Base-by-base conservation (phyloP, 1,140 invertebrate genomes). In the Pristionchus pacificus region DNA sequence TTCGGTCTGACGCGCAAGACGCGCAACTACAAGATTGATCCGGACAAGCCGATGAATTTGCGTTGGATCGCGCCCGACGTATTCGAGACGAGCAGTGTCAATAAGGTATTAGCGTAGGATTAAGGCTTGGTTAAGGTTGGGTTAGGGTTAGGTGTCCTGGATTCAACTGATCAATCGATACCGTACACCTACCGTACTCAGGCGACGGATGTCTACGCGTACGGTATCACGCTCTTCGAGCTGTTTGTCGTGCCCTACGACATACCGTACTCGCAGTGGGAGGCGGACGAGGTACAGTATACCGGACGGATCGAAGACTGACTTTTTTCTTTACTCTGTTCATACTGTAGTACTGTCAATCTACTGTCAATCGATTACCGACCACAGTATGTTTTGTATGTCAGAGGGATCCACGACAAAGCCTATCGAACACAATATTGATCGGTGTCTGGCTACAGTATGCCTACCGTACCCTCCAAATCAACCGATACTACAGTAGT, bases 1-100 rank as follows among this genome's bases (percentile, higher is more conserved):
- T 98, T 98, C 85, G 95, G 95, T 2, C 87, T 98, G 28, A 93
- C 95, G 0, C 88, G 95, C 77, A 32, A 58, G 31, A 49, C 68
- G 13, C 76, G 30, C 1, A 75, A 65, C 19, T 78, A 76, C 49
- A 76, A 72, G 55, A 61, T 76, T n/a, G 74, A 76, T 38, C 66
- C 65, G 15, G 73, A 78, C 32, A 76, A 76, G 38, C 74, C 74
- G 25, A 61, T 78, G 49, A 78, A 78, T 74, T 58, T 76, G 14
- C 75, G 74, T 25, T 76, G 76, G 76, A 60, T 76, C 10, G 74
- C 74, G 28, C 74, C 74, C 25, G 76, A 76, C 55, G 76, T 76
- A 25, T 75, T 76, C 59, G 65, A 74, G 32, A 70, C 71, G 3
- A 38, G 38, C 33, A 66, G 60, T 0, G 72, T 74, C 24, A 74